phyloP scores from a whole-genome alignment of 1,140 invertebrate species.

The Lamellibrachia luymesi region DNA sequence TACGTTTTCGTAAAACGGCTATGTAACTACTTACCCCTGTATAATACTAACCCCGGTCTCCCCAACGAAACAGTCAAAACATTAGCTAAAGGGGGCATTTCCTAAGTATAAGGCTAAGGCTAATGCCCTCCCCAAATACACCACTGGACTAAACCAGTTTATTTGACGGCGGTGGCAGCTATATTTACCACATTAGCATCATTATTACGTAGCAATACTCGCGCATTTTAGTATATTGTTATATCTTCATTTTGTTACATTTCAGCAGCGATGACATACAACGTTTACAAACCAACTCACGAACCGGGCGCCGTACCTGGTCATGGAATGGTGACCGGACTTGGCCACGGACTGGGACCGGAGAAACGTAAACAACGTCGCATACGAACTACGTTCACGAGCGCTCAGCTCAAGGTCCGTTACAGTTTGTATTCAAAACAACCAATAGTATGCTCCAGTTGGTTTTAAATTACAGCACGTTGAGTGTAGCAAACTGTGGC shows the following conservation, averaged over 20 bases:
- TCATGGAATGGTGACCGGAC: background rate
- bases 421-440: background rate
- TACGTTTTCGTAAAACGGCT: no score
- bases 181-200: no score
- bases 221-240: background rate
- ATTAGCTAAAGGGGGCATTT: no score
- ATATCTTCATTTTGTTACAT: background rate
- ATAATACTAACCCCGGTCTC: no score
- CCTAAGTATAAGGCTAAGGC: no score
- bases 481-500: no score
- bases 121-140: no score
- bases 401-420: slow-evolving; percentile 72
- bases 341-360: background rate
- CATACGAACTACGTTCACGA: slow-evolving; percentile 95
- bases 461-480: no score
- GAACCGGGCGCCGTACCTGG: background rate
- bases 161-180: background rate
- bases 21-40: no score
- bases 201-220: background rate
- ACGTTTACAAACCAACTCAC: slow-evolving; percentile 11
- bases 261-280: slow-evolving; percentile 12
- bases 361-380: slow-evolving; percentile 62
- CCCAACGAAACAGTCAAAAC: no score
- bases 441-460: no score
- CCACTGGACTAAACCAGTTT: background rate